Evolutionary conservation across 2,888 invertebrate genomes (phyloP), one percentile per base, ranked within the genome.

Genomic region (Oxystoma pomonae): DNA sequence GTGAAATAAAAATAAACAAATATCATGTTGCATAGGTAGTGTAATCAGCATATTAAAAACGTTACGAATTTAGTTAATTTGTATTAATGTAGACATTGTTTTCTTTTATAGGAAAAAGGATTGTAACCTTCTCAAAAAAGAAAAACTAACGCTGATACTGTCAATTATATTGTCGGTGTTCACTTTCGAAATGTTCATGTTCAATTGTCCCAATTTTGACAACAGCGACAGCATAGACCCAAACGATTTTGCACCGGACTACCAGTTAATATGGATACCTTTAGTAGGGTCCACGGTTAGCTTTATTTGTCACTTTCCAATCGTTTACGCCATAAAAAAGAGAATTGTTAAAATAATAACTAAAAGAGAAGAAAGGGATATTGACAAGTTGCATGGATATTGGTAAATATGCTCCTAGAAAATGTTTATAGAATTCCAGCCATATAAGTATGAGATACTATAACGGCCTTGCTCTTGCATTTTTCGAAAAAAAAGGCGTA

Each of bases 121-220:
- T 20, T 59, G 58, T 16, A 35, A 63, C 2, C 63, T 73, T 20
- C 65, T 67, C n/a, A 68, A 56, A 60, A 67, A 66, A 5, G 69
- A 70, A 59, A 64, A 71, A 59, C 12, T 71, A 2, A 67, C 70
- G 3, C 60, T 73, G 21, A 68, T 74, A 51, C 66, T 71, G n/a
- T 74, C 73, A 1, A 70, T 67, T 17, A 58, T 71, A 50, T 49
- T 72, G 50, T 68, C 68, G n/a, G 68, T 68, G 7, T 73, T 65
- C 60, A 50, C 63, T 5, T 19, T 69, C 1, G 62, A 65, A 19
- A 57, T 74, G 66, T 20, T 68, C 1, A 56, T 70, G 0, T 73
- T 70, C 58, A 68, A 70, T 16, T 57, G 67, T 49, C 75, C 75
- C 7, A 63, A 60, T 9, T 65, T 74, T 35, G 57, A 68, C 16